Evolutionary conservation across 2,888 invertebrate genomes (phyloP).

Genomic region (Mesorhabditis belari): DNA sequence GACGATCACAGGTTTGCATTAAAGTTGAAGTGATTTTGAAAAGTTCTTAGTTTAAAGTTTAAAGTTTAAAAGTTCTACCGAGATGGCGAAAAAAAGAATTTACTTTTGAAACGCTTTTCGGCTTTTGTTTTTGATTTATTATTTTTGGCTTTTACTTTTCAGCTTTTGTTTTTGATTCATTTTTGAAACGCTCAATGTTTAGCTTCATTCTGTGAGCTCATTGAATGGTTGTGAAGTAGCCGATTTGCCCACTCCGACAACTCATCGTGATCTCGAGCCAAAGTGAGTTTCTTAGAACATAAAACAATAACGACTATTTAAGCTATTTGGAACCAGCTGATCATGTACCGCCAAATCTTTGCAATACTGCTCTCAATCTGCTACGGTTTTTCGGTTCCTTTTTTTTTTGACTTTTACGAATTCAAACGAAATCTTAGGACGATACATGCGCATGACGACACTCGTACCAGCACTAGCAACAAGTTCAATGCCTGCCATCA

Average conservation of each 20-base stretch:
- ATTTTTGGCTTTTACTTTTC: too few species aligned
- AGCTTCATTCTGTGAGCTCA: neutral
- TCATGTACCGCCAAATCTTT: slow-evolving; percentile 38
- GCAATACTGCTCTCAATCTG: slow-evolving; percentile 47
- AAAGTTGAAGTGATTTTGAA: too few species aligned
- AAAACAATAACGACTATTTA: neutral
- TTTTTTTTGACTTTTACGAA: neutral
- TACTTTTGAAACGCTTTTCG: too few species aligned
- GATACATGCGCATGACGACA: slow-evolving; percentile 48
- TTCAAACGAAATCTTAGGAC: slow-evolving; percentile 12
- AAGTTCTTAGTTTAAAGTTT: too few species aligned
- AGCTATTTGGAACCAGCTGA: slow-evolving; percentile 7
- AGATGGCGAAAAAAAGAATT: too few species aligned
- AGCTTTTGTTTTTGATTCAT: neutral
- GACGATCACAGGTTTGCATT: too few species aligned
- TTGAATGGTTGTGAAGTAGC: neutral
- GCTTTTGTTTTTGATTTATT: too few species aligned
- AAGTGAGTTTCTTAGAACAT: neutral
- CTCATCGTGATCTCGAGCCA: neutral
- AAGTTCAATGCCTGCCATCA: slow-evolving; percentile 38
- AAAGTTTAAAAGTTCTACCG: too few species aligned
- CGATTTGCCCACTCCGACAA: neutral
- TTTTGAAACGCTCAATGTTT: neutral
- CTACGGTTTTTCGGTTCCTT: slow-evolving; percentile 38
- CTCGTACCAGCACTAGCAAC: slow-evolving; percentile 42